phyloP scores from a whole-genome alignment of 2,797 vertebrate species.

The Acrocephalus scirpaceus region DNA sequence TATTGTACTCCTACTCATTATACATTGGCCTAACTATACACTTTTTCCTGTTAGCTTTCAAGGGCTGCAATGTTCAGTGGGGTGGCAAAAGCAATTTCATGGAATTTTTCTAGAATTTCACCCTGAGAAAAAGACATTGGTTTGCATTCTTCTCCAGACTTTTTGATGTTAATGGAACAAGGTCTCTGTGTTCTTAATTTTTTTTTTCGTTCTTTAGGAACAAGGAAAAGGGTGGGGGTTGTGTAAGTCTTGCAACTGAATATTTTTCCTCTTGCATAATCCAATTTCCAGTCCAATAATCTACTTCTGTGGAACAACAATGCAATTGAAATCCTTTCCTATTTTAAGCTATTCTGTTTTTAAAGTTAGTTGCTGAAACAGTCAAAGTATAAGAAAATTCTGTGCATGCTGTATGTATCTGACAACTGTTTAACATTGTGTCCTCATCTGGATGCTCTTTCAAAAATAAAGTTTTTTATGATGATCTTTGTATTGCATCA shows the following conservation, averaged over 20 bases:
- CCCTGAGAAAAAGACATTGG: background rate
- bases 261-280: slow-evolving; percentile 24
- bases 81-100: background rate
- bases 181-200: background rate
- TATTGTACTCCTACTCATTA: background rate
- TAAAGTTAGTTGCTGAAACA: background rate
- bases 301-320: background rate
- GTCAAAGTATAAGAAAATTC: background rate
- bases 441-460: background rate
- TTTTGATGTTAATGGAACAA: slow-evolving; percentile 9
- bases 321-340: background rate
- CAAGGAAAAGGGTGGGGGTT: background rate
- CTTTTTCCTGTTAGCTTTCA: background rate
- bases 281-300: background rate
- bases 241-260: background rate
- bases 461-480: background rate
- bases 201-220: slow-evolving; percentile 3
- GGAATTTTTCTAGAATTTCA: slow-evolving; percentile 16
- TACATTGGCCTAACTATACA: background rate
- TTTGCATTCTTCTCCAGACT: slow-evolving; percentile 19
- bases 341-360: slow-evolving; percentile 19
- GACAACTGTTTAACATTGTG: background rate
- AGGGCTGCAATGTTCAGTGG: background rate
- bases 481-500: background rate
- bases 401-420: background rate